Evolutionary conservation across 2,797 vertebrate genomes (phyloP).

Genomic region (Enteromius paludinosus): DNA sequence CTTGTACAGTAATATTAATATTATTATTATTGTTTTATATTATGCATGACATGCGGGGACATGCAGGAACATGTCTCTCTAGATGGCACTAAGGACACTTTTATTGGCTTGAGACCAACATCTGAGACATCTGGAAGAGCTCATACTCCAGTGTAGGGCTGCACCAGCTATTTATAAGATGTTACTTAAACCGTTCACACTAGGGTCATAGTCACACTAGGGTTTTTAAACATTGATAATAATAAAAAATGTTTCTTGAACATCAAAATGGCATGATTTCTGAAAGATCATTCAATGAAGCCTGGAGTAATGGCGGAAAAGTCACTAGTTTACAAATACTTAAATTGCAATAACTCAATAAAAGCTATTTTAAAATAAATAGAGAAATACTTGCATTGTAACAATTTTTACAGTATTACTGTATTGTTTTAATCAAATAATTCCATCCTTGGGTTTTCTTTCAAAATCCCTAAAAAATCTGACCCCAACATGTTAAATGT

Average conservation of each 20-base stretch:
- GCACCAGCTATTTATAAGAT: not conserved
- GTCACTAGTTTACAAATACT: not conserved
- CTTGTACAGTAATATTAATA: too few species aligned
- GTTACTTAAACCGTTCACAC: not conserved
- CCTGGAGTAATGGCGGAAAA: not conserved
- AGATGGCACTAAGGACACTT: not conserved
- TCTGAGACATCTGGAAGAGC: slow-evolving; percentile 24
- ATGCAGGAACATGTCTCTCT: slow-evolving; percentile 12
- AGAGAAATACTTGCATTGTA: not conserved
- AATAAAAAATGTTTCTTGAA: not conserved
- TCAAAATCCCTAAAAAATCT: not conserved
- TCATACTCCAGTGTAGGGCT: not conserved
- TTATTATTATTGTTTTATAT: not conserved
- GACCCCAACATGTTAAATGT: not conserved
- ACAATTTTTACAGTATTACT: not conserved
- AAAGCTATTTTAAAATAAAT: not conserved
- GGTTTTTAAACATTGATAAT: not conserved
- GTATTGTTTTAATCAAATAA: not conserved
- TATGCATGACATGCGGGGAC: not conserved
- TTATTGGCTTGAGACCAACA: not conserved
- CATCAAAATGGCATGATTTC: not conserved
- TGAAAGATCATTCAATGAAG: not conserved
- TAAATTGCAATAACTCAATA: not conserved
- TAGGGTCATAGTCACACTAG: not conserved
- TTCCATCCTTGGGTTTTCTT: not conserved